Evolutionary conservation across 2,888 invertebrate species (phyloP), one percentile per base, ranked within the genome.

Genomic region (Dione juno): DNA sequence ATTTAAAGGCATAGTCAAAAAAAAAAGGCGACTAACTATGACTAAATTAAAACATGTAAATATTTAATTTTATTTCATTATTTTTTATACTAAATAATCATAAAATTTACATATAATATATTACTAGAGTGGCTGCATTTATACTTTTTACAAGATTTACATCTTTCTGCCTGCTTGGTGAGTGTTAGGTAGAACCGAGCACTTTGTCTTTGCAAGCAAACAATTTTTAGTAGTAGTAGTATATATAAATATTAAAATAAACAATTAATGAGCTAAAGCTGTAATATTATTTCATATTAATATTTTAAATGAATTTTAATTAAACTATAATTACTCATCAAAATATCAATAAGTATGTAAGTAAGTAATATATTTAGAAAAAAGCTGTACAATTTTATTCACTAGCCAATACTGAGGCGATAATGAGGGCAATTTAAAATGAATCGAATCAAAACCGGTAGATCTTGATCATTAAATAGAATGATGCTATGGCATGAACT

Each of bases 401-500:
- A 10, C 50, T 66, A 66, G n/a, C 14, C 41, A 54, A 59, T 41
- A 35, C 37, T 19, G 50, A 65, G 48, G 50, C 35, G 41, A 57
- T 72, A 72, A 69, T 67, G 43, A 21, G n/a, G 54, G 21, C 41
- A 66, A 72, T 67, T 70, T 70, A 74, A 76, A 73, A 70, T 48
- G 57, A 67, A 70, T 70, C 71, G 53, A 61, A 67, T 72, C 59
- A 66, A 72, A 74, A 77, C 76, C 72, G 68, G 76, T 76, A 72
- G 71, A 69, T 71, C 72, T 69, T 48, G 76, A 73, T 72, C 74
- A 57, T 81, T 78, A 80, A 81, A 74, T 73, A 67, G 72, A 75
- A 52, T 70, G 68, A 74, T 73, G 68, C 64, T 65, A 61, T 66
- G 66, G 76, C 79, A 80, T 81, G 80, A 80, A 79, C 80, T 63